Conservation (phyloP, 2,113 vertebrate genomes). For the Entomyzon cyanotis region DNA sequence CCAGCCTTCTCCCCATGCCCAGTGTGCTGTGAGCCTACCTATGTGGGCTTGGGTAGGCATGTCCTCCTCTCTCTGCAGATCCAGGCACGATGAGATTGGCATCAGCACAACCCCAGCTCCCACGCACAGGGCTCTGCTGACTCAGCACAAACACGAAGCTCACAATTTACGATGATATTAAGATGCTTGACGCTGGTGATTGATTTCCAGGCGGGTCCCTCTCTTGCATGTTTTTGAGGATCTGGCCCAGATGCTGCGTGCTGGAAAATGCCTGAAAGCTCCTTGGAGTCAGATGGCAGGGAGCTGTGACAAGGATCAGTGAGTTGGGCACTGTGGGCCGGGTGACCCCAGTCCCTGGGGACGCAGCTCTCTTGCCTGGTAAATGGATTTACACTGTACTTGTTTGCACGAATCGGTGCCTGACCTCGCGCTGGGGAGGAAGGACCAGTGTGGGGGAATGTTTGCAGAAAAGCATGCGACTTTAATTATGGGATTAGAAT, state of each 20-base stretch:
- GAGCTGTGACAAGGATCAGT: neutral
- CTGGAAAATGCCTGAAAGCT: conserved; percentile 54
- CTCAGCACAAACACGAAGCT: neutral
- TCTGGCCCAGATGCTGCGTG: conserved; percentile 3
- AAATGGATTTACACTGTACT: neutral
- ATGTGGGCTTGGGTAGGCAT: fast-evolving
- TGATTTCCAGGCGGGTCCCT: neutral
- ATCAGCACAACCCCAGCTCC: neutral
- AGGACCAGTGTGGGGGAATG: neutral
- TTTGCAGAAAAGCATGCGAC: conserved; percentile 23
- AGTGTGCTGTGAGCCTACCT: neutral
- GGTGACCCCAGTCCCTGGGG: neutral
- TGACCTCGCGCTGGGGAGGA: neutral
- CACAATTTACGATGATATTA: neutral
- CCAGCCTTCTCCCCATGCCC: neutral
- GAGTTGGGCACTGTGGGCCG: fast-evolving
- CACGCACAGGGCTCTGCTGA: neutral
- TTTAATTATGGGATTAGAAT: conserved; percentile 54
- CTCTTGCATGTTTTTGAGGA: neutral
- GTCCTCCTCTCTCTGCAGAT: neutral
- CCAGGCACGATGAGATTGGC: neutral
- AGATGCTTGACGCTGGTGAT: neutral
- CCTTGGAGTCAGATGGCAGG: neutral
- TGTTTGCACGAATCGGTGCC: fast-evolving
- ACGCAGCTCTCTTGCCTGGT: neutral